phyloP scores from a whole-genome alignment of 2,888 invertebrate genomes.

The Acanthopleura granulata region DNA sequence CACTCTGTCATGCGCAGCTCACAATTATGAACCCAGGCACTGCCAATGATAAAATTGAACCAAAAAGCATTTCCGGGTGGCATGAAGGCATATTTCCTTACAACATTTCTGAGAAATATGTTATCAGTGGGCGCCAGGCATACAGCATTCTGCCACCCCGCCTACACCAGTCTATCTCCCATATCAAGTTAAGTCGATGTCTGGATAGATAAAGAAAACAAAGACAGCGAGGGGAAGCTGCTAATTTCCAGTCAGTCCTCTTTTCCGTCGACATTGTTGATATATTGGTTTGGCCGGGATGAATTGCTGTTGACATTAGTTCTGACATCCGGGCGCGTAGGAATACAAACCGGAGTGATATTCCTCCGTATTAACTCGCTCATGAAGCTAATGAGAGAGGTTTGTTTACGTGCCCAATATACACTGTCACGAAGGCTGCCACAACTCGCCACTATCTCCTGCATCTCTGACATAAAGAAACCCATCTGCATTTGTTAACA shows the following conservation, averaged over 20 bases:
- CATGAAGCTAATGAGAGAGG: not conserved
- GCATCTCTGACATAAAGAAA: no score
- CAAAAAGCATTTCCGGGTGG: no score
- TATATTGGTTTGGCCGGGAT: slow-evolving; percentile 1
- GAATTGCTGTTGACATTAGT: slow-evolving; percentile 4
- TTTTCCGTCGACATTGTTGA: not conserved
- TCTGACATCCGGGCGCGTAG: not conserved
- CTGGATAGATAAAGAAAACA: not conserved
- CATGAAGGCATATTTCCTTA: slow-evolving; percentile 7
- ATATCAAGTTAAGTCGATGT: not conserved
- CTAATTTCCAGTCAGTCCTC: not conserved
- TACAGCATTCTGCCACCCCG: not conserved
- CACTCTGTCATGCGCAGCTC: no score
- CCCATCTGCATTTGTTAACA: no score
- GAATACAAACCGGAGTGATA: not conserved
- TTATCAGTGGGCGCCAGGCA: not conserved
- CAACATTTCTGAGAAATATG: not conserved
- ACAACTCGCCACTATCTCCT: no score
- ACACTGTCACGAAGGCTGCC: not conserved
- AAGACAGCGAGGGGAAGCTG: not conserved
- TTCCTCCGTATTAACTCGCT: not conserved
- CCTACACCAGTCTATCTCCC: not conserved
- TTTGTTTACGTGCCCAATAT: not conserved
- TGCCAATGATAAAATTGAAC: no score
- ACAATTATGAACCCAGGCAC: no score